These are phyloP conservation scores for Luperina nickerlii DNA, from an alignment of 2,888 invertebrate species.

Conservation along the genomic window DNA sequence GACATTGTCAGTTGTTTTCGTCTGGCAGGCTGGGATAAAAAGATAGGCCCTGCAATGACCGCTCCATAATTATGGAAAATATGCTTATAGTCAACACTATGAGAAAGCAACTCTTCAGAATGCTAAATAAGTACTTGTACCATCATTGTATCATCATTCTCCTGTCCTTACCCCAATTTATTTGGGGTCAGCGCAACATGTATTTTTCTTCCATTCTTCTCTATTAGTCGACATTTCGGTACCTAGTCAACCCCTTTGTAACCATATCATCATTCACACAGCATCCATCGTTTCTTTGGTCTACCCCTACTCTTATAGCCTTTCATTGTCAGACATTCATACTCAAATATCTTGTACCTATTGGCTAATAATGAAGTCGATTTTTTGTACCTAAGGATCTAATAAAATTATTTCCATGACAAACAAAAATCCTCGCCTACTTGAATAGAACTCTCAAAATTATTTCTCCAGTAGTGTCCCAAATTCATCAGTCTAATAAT, in stretches of 20 bases:
- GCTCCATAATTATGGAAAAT: background rate
- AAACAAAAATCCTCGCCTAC: conserved; percentile 12
- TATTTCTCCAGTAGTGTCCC: conserved; percentile 49
- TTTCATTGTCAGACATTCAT: too few species aligned
- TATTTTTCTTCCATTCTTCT: background rate
- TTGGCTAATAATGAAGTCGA: background rate
- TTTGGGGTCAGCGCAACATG: background rate
- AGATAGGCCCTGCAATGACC: background rate
- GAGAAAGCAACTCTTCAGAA: background rate
- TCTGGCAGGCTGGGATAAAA: background rate
- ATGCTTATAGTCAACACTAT: background rate
- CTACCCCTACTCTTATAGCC: background rate
- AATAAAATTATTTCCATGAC: background rate
- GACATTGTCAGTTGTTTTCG: background rate
- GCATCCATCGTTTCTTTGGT: too few species aligned
- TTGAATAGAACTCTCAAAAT: conserved; percentile 41
- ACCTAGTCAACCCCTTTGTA: background rate
- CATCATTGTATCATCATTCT: background rate
- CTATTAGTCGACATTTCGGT: background rate
- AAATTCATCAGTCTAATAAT: conserved; percentile 67
- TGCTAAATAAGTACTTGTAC: background rate
- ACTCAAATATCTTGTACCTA: background rate
- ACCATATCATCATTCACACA: too few species aligned
- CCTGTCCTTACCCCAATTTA: background rate
- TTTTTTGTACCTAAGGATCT: background rate